Evolutionary conservation across 2,797 vertebrate genomes (phyloP), one percentile per base, ranked within the genome.

Genomic region (Botia almorhae): DNA sequence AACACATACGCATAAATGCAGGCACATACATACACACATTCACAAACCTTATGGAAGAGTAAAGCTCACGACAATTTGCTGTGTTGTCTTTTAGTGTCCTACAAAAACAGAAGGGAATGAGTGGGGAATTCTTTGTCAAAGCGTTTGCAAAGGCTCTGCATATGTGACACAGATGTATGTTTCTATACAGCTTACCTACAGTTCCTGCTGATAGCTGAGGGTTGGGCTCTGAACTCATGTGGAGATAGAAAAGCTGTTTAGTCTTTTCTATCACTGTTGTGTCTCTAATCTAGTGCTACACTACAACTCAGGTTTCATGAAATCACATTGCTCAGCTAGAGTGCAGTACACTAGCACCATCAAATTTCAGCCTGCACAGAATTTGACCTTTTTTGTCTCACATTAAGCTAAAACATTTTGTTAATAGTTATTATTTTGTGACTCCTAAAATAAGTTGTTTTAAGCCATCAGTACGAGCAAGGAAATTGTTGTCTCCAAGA

Each of bases 131-230:
- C 0, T 69, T 58, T 46, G 21, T 26, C 11, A 43, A 23, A 69
- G 14, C 17, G 19, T 36, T 80, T 68, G 17, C 51, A 67, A 46
- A 64, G 69, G 11, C 39, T 67, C 36, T 60, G 23, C 63, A 36
- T 68, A 58, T 74, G 70, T 80, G 65, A 64, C 61, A 80, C 77
- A 76, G 46, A 67, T 50, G 11, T 48, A 48, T 80, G 50, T 69
- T 69, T 78, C 33, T 16, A 26, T 78, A 50, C 11, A 56, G 19
- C 56, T 53, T 77, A 81, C 61, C 61, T 61, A 21, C 21, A 33
- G 29, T 81, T 73, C 39, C 55, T 14, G 69, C 68, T 58, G 53
- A 67, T 53, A 43, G 71, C 46, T 68, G 29, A 21, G 13, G 61
- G 19, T 70, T 61, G 17, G 8, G 60, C 63, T 64, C 69, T 72